These are phyloP conservation scores for Zaprionus kolodkinae DNA, from an alignment of 1,140 invertebrate genomes.

Conservation along the genomic window DNA sequence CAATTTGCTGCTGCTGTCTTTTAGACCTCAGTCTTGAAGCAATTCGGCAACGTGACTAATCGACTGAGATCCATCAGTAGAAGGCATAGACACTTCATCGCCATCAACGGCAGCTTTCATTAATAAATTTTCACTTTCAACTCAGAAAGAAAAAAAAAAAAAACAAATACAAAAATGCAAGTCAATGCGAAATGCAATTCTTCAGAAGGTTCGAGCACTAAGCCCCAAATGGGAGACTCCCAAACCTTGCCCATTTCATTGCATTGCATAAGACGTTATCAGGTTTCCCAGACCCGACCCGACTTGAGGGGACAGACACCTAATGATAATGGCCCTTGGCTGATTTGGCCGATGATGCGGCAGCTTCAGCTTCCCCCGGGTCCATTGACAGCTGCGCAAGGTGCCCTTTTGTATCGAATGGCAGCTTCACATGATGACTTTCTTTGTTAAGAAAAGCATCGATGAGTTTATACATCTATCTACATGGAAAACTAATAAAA, in stretches of 20 bases:
- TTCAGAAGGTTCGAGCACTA: conserved; percentile 32
- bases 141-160: conserved; percentile 1
- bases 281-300: conserved; percentile 19
- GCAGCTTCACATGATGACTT: conserved; percentile 64
- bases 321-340: conserved; percentile 60
- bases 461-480: conserved; percentile 41
- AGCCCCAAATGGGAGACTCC: background rate
- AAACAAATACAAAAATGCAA: conserved; percentile 39
- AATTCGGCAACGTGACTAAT: conserved; percentile 31
- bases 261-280: conserved; percentile 71
- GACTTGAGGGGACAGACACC: conserved; percentile 5
- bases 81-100: conserved; percentile 54
- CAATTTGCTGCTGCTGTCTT: conserved; percentile 39
- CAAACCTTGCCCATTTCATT: conserved; percentile 19
- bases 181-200: conserved; percentile 58
- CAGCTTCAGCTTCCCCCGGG: conserved; percentile 37
- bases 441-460: conserved; percentile 67
- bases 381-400: conserved; percentile 47
- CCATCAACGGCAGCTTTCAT: conserved; percentile 44
- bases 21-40: conserved; percentile 8
- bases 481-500: conserved; percentile 37
- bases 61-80: conserved; percentile 53
- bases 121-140: conserved; percentile 73
- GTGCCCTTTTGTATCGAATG: conserved; percentile 54
- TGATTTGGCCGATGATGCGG: conserved; percentile 54